Evolutionary conservation across 1,140 invertebrate species (phyloP), one percentile per base, ranked within the genome.

Genomic region (Camponotus vicinus): DNA sequence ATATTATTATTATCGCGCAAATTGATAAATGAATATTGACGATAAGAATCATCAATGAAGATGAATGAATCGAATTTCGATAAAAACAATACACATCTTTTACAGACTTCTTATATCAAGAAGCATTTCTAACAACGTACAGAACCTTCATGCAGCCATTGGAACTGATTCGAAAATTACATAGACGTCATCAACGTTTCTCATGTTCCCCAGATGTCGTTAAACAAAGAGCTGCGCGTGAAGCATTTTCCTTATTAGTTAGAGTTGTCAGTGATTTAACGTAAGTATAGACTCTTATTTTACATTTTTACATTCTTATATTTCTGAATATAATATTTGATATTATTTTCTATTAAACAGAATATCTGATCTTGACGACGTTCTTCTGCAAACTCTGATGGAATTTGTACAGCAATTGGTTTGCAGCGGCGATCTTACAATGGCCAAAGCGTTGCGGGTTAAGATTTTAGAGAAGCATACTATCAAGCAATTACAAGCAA

Each of bases 101-200:
- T 95, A 59, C 96, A 98, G 98, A 98, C 95, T 98, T 98, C 94
- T 96, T 98, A 93, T 99, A 99, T 95, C 98, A 99, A 96, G 98
- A 99, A 96, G 98, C 99, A 55, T 99, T 99, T 95, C 96, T 99
- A 87, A 98, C 98, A 34, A 99, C 99, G 59, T 99, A 99, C 95
- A 96, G 99, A 89, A 99, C 98, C 80, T 99, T 99, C 95, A 97
- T 99, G 91, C 96, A 97, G 66, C 98, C 99, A n/a, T 94, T 97
- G 77, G 97, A 98, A 86, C 96, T 99, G 82, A 97, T 99, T 86
- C 96, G 97, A 92, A 99, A 99, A 94, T 95, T 99, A 59, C 97
- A 98, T 90, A 97, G 97, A 93, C 96, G 99, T 85, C 98, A 98
- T 93, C 97, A 98, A 93, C 97, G 97, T 91, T 98, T 99, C 90